Conservation (phyloP, 2,797 vertebrate genomes). For the Valencia hispanica region DNA sequence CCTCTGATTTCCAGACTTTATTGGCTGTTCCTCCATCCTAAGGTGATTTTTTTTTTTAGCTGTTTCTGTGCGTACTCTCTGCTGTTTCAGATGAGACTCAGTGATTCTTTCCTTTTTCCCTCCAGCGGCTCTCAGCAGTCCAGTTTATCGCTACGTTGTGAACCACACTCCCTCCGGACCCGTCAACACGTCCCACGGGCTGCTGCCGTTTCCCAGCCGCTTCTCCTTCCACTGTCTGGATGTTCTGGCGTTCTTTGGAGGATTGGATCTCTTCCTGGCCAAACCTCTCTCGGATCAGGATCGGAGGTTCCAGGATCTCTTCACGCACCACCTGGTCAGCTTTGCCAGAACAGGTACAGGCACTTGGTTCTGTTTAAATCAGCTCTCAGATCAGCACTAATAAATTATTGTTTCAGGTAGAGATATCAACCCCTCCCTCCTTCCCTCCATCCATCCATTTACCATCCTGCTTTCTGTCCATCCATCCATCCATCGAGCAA, state of each 20-base stretch:
- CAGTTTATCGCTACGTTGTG: conserved; percentile 84
- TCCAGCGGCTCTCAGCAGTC: conserved; percentile 76
- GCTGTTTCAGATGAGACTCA: neutral
- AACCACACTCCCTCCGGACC: conserved; percentile 75
- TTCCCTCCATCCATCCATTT: too few species aligned
- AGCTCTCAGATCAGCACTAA: neutral
- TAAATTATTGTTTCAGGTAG: too few species aligned
- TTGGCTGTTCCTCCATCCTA: too few species aligned
- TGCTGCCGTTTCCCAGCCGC: conserved; percentile 64
- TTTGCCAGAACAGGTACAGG: conserved; percentile 79
- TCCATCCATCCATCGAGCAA: too few species aligned
- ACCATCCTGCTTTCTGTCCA: too few species aligned
- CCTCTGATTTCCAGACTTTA: too few species aligned
- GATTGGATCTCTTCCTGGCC: conserved; percentile 60
- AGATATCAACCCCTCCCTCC: too few species aligned
- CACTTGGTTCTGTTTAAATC: neutral
- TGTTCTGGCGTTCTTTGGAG: conserved; percentile 70
- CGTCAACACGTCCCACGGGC: neutral
- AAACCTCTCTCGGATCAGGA: conserved; percentile 56
- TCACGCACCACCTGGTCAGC: conserved; percentile 69
- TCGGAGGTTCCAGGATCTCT: conserved; percentile 67
- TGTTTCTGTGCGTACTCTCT: neutral
- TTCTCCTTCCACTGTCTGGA: conserved; percentile 82
- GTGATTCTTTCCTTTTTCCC: neutral
- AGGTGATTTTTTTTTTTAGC: too few species aligned